Evolutionary conservation across 1,140 invertebrate genomes (phyloP), one percentile per base, ranked within the genome.

Genomic region (Steinernema khuongi): DNA sequence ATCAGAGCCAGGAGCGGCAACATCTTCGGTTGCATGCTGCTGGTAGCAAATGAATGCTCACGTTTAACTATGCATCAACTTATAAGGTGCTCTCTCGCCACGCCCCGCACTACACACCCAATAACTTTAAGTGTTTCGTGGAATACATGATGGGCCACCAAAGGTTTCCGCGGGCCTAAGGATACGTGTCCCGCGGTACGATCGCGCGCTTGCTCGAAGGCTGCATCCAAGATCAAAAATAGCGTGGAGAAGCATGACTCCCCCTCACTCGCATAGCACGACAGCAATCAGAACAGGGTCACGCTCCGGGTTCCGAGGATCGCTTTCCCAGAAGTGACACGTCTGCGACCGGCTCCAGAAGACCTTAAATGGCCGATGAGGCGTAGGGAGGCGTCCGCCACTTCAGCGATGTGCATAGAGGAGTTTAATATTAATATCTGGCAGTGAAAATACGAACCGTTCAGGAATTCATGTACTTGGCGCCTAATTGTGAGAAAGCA

Each of bases 111-210:
- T n/a, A 60, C 50, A 60, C 50, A 60, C 50, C 50, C 50, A 60
- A 60, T 60, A 60, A 60, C 50, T 60, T 60, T 60, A 60, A 60
- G 50, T 60, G 50, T 60, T 60, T 60, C 50, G 50, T 60, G 50
- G 50, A 60, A 60, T 60, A 60, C 14, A 60, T 22, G 50, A 60
- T 60, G 22, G 50, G 7, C 50, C 50, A 60, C 50, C 50, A 60
- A 60, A 60, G 50, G 50, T 17, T 60, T 60, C 50, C 50, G 19
- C 7, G 36, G 7, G 50, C 50, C 50, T 22, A 60, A 60, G 50
- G 50, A 60, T 60, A 60, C 11, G 50, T 60, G 36, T n/a, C 7
- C n/a, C n/a, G n/a, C n/a, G n/a, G n/a, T 60, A 60, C 50, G 50
- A 60, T 60, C 50, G 50, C 36, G n/a, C n/a, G n/a, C n/a, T 41